A percentile compares a stretch with the other conserved stretches of the same genome.
Evolutionary conservation across 2,113 vertebrate species (phyloP).

Genomic region (Acrocephalus arundinaceus): DNA sequence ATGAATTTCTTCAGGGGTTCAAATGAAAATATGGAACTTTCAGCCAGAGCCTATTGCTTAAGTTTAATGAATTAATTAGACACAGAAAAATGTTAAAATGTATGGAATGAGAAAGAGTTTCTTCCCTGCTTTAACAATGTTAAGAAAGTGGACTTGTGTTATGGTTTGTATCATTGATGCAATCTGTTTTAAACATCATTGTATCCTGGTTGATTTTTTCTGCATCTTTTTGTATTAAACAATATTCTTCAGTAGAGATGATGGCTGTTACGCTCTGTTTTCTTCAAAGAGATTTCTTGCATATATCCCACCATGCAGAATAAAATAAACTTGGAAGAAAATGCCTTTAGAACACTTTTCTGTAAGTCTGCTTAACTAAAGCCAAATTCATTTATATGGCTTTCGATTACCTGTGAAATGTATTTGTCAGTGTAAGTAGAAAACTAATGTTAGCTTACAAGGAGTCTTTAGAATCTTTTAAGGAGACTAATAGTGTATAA

Average conservation of each 20-base stretch:
- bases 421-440: neutral
- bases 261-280: neutral
- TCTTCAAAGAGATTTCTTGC: neutral
- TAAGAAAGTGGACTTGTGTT: neutral
- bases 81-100: conserved; percentile 20
- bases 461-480: neutral
- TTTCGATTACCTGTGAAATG: neutral
- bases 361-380: neutral
- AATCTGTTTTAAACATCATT: neutral
- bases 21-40: conserved; percentile 36
- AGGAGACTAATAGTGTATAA: neutral
- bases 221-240: neutral
- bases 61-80: conserved; percentile 34
- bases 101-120: neutral
- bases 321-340: neutral
- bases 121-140: neutral
- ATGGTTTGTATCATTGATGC: neutral
- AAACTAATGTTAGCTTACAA: neutral
- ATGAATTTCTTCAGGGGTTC: conserved; percentile 37
- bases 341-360: neutral
- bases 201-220: neutral
- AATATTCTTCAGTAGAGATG: neutral
- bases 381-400: neutral
- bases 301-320: neutral
- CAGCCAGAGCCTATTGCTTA: conserved; percentile 7